Evolutionary conservation across 1,140 invertebrate species (phyloP).

Genomic region (Ceratitis capitata): DNA sequence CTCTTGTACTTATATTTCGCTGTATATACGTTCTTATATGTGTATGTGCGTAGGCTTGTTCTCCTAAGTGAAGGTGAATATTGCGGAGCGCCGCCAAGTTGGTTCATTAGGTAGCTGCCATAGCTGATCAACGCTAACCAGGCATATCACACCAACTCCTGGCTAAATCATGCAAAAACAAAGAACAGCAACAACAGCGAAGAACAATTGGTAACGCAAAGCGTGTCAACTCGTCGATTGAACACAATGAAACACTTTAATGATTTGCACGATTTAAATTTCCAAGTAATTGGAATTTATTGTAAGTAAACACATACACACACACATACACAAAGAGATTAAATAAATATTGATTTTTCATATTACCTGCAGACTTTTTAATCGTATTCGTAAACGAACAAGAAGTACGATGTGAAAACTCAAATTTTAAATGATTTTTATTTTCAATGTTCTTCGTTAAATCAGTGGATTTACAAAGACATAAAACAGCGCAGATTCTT

Average conservation of each 20-base stretch:
- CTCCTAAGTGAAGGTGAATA: neutral
- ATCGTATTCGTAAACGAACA: too few relatives aligned
- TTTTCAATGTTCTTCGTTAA: too few relatives aligned
- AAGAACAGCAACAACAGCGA: constrained; percentile 43
- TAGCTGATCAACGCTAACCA: constrained; percentile 13
- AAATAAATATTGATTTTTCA: constrained; percentile 27
- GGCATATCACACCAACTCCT: constrained; percentile 32
- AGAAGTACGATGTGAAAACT: too few relatives aligned
- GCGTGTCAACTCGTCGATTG: constrained; percentile 32
- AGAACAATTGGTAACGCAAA: constrained; percentile 10
- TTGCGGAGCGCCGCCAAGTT: constrained; percentile 7
- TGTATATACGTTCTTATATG: too few relatives aligned
- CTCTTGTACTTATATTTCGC: too few relatives aligned
- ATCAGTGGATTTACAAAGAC: too few relatives aligned
- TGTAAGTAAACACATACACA: too few relatives aligned
- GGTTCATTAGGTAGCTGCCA: constrained; percentile 18
- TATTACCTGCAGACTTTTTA: too few relatives aligned
- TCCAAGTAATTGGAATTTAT: constrained; percentile 37
- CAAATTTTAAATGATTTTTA: too few relatives aligned
- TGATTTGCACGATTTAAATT: constrained; percentile 38
- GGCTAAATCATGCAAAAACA: constrained; percentile 9
- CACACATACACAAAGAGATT: neutral
- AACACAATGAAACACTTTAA: neutral
- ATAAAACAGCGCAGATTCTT: too few relatives aligned
- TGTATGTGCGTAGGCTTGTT: neutral